These are phyloP conservation scores for Lepidostoma basale DNA, from an alignment of 1,140 invertebrate species.

Conservation along the genomic window DNA sequence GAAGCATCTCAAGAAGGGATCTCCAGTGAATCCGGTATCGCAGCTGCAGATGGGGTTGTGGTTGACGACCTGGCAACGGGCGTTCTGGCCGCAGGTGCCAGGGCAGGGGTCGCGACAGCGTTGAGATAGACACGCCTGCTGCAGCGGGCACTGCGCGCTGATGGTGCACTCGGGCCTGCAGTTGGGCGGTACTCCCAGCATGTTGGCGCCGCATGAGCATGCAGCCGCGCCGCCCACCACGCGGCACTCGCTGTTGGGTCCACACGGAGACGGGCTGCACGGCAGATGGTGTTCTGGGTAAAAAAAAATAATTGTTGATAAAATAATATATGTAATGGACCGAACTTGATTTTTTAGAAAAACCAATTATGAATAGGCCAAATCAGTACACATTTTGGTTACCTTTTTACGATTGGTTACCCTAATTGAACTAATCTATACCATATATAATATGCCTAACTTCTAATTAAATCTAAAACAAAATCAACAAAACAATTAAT, in stretches of 20 bases:
- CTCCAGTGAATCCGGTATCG: constrained; percentile 61
- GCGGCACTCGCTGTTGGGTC: constrained; percentile 73
- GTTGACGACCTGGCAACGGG: constrained; percentile 63
- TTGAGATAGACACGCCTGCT: constrained; percentile 57
- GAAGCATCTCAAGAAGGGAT: constrained; percentile 64
- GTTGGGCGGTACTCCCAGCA: constrained; percentile 56
- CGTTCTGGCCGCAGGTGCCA: constrained; percentile 65
- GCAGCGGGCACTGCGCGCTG: constrained; percentile 59
- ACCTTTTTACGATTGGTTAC: too few species aligned
- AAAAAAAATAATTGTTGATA: too few species aligned
- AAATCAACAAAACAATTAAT: too few species aligned
- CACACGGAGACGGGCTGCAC: constrained; percentile 79
- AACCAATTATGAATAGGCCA: too few species aligned
- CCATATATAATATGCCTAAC: too few species aligned
- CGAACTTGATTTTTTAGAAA: too few species aligned
- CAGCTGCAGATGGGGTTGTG: constrained; percentile 64
- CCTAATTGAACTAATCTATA: too few species aligned
- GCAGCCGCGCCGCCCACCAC: constrained; percentile 70
- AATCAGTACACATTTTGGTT: too few species aligned
- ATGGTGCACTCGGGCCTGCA: constrained; percentile 64
- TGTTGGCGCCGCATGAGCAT: constrained; percentile 67
- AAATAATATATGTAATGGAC: neutral
- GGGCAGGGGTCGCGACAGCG: constrained; percentile 65
- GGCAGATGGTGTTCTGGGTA: too few species aligned
- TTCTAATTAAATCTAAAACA: too few species aligned